A percentile compares a stretch with the other conserved stretches of the same genome.
Evolutionary conservation across 2,888 invertebrate genomes (phyloP).

Genomic region (Calliopum simillimum): DNA sequence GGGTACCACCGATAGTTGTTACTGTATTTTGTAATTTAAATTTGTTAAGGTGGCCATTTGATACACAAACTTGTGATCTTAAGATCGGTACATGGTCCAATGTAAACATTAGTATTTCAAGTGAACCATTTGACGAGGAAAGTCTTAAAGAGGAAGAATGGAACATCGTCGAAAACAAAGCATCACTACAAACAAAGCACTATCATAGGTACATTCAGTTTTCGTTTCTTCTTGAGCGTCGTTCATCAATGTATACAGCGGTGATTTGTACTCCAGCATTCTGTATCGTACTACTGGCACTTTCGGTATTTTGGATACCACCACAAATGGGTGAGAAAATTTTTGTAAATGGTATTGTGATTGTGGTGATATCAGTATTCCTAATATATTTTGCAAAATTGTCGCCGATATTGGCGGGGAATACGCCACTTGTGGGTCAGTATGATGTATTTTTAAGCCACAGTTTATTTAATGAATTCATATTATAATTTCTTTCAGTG

Average conservation of each 20-base stretch:
- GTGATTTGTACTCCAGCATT: too few relatives aligned
- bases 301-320: constrained; percentile 76
- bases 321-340: constrained; percentile 78
- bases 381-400: constrained; percentile 74
- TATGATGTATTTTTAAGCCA: too few relatives aligned
- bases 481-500: constrained; percentile 67
- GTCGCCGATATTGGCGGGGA: constrained; percentile 67
- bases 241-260: too few relatives aligned
- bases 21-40: too few relatives aligned
- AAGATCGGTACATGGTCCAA: constrained; percentile 82
- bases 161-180: constrained; percentile 59
- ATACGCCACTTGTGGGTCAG: constrained; percentile 68
- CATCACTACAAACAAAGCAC: constrained; percentile 55
- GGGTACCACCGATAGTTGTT: constrained; percentile 78
- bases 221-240: too few relatives aligned
- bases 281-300: constrained; percentile 73
- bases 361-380: constrained; percentile 73
- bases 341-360: constrained; percentile 71
- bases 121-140: constrained; percentile 67
- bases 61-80: constrained; percentile 75
- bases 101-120: constrained; percentile 70
- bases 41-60: constrained; percentile 80
- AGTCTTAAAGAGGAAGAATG: constrained; percentile 62
- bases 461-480: too few relatives aligned
- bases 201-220: constrained; percentile 58